A percentile compares a stretch with the other conserved stretches of the same genome.
Evolutionary conservation across 2,113 vertebrate species (phyloP).

Genomic region (Prolemur simus): DNA sequence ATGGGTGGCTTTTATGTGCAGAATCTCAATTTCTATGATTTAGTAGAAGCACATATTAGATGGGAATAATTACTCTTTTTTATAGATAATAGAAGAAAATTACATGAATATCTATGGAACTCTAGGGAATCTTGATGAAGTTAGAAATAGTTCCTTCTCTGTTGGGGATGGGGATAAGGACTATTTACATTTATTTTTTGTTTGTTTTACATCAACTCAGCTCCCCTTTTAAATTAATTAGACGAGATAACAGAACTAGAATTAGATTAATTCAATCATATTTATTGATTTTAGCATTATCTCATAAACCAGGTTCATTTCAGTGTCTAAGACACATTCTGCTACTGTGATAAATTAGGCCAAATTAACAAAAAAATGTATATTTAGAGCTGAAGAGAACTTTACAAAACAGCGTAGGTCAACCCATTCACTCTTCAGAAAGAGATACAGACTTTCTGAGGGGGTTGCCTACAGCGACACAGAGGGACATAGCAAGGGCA

Average conservation of each 20-base stretch:
- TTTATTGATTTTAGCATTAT: not conserved
- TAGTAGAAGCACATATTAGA: not conserved
- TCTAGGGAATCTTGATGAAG: not conserved
- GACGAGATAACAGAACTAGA: not conserved
- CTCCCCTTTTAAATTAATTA: not conserved
- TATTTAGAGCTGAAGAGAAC: not conserved
- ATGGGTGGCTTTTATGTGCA: not conserved
- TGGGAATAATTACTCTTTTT: not conserved
- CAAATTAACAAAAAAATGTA: not conserved
- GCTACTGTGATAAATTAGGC: not conserved
- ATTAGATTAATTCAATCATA: not conserved
- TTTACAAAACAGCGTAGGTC: not conserved
- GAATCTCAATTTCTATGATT: not conserved
- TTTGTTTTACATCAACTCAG: not conserved
- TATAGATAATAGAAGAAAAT: not conserved
- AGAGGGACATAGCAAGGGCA: not conserved
- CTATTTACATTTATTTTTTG: not conserved
- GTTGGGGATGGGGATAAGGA: not conserved
- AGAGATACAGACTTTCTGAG: not conserved
- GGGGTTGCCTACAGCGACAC: not conserved
- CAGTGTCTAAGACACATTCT: not conserved
- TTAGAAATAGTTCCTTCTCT: not conserved
- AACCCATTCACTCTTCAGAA: not conserved
- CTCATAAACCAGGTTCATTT: not conserved
- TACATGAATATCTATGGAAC: not conserved